phyloP scores from a whole-genome alignment of 2,113 vertebrate genomes.

The Apodemus speciosus region DNA sequence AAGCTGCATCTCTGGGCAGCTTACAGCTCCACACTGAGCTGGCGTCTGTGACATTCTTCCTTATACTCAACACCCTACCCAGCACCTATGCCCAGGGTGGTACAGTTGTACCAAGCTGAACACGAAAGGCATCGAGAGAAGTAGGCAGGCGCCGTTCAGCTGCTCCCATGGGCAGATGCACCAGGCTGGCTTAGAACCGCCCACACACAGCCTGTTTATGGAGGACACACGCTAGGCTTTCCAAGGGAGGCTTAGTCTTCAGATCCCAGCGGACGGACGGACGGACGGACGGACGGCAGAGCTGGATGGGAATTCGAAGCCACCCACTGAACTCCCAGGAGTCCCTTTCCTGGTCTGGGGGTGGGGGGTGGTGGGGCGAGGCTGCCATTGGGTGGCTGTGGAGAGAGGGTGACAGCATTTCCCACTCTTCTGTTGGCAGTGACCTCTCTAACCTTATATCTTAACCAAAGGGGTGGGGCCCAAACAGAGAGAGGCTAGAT shows the following conservation, averaged over 20 bases:
- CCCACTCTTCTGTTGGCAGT: neutral
- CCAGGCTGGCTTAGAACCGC: neutral
- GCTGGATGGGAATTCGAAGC: neutral
- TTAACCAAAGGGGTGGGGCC: neutral
- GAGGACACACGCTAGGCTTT: neutral
- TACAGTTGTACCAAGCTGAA: neutral
- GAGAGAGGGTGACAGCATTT: neutral
- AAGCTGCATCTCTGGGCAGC: neutral
- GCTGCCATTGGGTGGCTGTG: neutral
- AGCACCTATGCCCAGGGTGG: neutral
- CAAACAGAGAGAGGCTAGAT: neutral
- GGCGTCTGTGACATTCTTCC: neutral
- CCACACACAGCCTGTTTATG: neutral
- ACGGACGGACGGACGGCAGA: no score
- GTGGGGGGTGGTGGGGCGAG: no score
- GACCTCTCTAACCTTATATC: neutral
- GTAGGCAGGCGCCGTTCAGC: neutral
- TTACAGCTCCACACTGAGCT: neutral
- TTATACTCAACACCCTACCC: neutral
- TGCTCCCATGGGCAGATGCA: neutral
- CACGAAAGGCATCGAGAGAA: neutral
- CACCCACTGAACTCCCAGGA: accelerated
- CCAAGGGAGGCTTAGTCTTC: neutral
- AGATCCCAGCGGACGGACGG: no score
- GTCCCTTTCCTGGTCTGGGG: accelerated